A percentile compares a stretch with the other conserved stretches of the same genome.
Evolutionary conservation across 2,113 vertebrate genomes (phyloP).

Genomic region (Atlantisia rogersi): DNA sequence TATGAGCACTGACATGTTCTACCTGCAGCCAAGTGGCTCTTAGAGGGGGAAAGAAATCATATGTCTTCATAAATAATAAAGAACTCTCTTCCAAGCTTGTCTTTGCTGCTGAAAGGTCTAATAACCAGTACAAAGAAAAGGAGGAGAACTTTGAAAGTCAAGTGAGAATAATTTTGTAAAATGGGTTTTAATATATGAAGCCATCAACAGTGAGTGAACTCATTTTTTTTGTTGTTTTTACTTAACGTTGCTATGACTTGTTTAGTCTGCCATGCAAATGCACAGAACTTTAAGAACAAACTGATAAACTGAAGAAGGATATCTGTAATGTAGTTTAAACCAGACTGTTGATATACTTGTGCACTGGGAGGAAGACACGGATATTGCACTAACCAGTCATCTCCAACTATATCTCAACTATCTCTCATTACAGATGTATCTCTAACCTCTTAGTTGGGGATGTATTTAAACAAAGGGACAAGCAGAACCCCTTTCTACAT

Average conservation of each 20-base stretch:
- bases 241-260: not conserved
- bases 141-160: not conserved
- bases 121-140: not conserved
- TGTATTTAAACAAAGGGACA: not conserved
- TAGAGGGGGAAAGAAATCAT: not conserved
- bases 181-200: not conserved
- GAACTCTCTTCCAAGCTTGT: not conserved
- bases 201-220: not conserved
- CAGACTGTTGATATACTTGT: not conserved
- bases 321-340: constrained; percentile 4
- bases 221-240: not conserved
- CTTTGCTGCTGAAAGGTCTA: not conserved
- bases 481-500: not conserved
- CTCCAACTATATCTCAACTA: not conserved
- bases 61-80: not conserved
- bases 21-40: not conserved
- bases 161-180: not conserved
- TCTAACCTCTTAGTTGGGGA: not conserved
- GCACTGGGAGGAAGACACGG: not conserved
- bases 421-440: not conserved
- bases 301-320: not conserved
- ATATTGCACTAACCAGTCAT: constrained; percentile 1
- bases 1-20: not conserved
- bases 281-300: not conserved
- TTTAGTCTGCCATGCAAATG: not conserved